Percentiles rank a stretch among this genome's conserved stretches.
Conservation (phyloP, 2,113 vertebrate genomes). For the Erythrolamprus reginae region DNA sequence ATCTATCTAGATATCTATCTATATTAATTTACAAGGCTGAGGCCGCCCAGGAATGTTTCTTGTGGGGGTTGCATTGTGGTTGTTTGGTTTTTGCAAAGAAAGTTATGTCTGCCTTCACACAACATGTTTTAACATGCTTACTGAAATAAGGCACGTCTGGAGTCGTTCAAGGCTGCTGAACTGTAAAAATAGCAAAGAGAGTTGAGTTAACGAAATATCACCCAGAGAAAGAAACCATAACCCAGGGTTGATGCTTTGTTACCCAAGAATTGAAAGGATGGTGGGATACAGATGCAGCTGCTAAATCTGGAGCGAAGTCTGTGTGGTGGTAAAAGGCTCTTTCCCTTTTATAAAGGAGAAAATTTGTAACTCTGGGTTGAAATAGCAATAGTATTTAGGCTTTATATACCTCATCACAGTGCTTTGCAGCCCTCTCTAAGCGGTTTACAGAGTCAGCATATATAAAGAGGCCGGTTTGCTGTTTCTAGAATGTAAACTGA, state of each 20-base stretch:
- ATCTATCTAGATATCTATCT: no score
- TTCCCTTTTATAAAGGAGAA: background rate
- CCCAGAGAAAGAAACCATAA: background rate
- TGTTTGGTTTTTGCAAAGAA: background rate
- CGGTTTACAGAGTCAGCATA: no score
- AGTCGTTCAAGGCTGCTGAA: background rate
- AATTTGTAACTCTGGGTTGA: background rate
- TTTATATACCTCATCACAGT: no score
- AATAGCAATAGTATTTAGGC: no score
- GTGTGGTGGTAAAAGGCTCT: background rate
- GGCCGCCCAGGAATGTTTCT: background rate
- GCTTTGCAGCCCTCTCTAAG: no score
- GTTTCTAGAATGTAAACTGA: no score
- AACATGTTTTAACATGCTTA: background rate
- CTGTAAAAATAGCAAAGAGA: background rate
- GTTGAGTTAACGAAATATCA: background rate
- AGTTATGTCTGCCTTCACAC: background rate
- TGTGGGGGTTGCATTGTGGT: background rate
- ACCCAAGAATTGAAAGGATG: background rate
- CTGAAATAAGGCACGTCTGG: background rate
- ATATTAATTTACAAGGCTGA: background rate
- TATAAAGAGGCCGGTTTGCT: no score
- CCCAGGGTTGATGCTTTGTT: background rate
- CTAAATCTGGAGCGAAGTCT: background rate
- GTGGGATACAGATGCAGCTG: background rate